Evolutionary conservation across 2,888 invertebrate species (phyloP).

Genomic region (Nephrotoma guestfalica): DNA sequence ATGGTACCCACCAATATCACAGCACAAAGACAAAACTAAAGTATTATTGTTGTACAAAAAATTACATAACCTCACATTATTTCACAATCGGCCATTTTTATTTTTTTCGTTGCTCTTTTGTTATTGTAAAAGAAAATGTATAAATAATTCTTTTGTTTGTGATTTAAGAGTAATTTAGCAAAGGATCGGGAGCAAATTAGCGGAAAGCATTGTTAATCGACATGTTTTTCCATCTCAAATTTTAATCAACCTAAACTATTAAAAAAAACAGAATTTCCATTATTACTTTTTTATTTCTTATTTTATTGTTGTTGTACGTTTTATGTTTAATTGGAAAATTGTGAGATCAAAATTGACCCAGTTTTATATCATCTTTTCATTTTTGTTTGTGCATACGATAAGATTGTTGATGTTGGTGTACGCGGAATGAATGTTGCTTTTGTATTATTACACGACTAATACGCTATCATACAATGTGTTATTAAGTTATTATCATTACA

Average conservation of each 20-base stretch:
- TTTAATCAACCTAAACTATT: background rate
- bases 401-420: background rate
- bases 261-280: background rate
- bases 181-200: background rate
- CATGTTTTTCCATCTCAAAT: background rate
- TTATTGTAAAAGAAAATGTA: background rate
- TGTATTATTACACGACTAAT: background rate
- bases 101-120: background rate
- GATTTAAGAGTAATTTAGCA: background rate
- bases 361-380: background rate
- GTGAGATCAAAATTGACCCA: constrained; percentile 4
- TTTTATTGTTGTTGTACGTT: background rate
- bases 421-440: background rate
- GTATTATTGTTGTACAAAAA: background rate
- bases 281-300: background rate
- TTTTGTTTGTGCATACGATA: background rate
- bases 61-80: background rate
- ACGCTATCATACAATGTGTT: background rate
- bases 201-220: background rate
- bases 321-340: constrained; percentile 2
- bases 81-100: background rate
- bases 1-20: background rate
- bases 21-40: background rate
- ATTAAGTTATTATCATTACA: background rate
- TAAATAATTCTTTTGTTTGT: background rate